Conservation (phyloP, 2,113 vertebrate species). For the Neodon shergylaensis region DNA sequence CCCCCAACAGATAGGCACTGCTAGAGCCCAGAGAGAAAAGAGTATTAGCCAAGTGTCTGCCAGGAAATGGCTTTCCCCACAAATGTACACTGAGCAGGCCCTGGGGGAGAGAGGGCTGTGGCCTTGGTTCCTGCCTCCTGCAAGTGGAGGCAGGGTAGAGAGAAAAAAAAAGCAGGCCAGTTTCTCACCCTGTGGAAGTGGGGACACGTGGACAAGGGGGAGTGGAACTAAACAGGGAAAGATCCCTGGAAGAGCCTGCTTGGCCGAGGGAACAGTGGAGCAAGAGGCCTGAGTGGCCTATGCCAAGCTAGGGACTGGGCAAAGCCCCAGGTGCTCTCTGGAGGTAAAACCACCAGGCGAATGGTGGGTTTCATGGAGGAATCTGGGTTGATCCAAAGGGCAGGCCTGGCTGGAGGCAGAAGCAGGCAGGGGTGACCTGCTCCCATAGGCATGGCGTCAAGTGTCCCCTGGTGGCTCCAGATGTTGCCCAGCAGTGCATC, state of each 20-base stretch:
- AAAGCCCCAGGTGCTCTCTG: neutral
- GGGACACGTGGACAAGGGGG: no score
- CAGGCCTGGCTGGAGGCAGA: neutral
- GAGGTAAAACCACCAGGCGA: neutral
- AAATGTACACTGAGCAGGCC: no score
- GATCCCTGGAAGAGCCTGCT: neutral
- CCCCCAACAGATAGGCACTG: neutral
- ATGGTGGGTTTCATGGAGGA: neutral
- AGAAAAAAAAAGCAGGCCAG: neutral
- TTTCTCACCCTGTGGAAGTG: neutral
- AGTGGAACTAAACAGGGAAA: neutral
- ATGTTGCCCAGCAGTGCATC: neutral
- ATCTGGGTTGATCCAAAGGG: neutral
- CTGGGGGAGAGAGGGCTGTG: neutral
- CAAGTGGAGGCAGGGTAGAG: neutral
- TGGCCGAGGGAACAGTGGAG: neutral
- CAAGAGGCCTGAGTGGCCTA: neutral
- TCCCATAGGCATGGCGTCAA: neutral
- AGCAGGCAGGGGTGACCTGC: neutral
- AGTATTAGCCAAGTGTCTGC: fast-evolving
- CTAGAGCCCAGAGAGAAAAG: neutral
- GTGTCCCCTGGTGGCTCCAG: neutral
- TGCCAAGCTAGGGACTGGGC: neutral
- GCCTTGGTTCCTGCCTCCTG: neutral
- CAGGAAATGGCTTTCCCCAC: neutral